phyloP scores from a whole-genome alignment of 2,113 vertebrate genomes.

The Lethenteron camtschaticum region DNA sequence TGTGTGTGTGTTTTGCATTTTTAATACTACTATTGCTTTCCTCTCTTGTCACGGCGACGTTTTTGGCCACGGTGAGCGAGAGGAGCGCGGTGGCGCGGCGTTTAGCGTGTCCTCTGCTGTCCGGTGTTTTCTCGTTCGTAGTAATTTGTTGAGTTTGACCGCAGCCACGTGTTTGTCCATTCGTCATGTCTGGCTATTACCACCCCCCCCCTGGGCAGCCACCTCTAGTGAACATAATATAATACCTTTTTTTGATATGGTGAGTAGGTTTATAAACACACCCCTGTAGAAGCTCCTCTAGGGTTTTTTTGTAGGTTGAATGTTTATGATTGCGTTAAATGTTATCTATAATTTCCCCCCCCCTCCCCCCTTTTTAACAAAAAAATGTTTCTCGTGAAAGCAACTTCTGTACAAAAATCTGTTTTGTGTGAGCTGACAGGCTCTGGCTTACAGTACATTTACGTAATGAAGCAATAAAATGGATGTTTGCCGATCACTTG shows the following conservation, averaged over 20 bases:
- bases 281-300: not conserved
- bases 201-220: not conserved
- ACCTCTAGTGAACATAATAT: not conserved
- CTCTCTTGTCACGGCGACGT: too few relatives aligned
- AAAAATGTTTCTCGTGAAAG: slow-evolving; percentile 1
- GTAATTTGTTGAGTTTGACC: too few relatives aligned
- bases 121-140: too few relatives aligned
- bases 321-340: not conserved
- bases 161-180: too few relatives aligned
- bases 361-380: not conserved
- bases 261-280: not conserved
- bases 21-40: too few relatives aligned
- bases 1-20: too few relatives aligned
- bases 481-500: not conserved
- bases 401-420: slow-evolving; percentile 1
- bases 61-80: too few relatives aligned
- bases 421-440: slow-evolving; percentile 5
- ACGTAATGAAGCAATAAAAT: not conserved
- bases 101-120: too few relatives aligned
- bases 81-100: too few relatives aligned
- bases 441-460: slow-evolving; percentile 3
- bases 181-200: too few relatives aligned
- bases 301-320: not conserved
- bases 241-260: not conserved
- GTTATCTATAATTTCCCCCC: not conserved